These are phyloP conservation scores for Isaurus tuberculatus DNA, from an alignment of 92 coral and sea anemone genomes.

Conservation along the genomic window DNA sequence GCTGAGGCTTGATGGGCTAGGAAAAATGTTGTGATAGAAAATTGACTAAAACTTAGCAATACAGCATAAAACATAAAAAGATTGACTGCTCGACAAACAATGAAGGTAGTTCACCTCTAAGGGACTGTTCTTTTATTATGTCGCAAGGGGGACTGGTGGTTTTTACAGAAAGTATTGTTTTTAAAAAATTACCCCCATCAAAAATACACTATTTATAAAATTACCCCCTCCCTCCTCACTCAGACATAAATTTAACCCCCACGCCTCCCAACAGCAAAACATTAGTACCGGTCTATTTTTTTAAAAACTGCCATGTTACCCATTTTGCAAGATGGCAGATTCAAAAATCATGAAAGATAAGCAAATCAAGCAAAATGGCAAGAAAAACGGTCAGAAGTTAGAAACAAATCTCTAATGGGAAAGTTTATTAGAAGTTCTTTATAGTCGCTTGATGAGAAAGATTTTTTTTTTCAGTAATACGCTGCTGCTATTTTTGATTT, in stretches of 20 bases:
- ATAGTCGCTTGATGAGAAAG: neutral
- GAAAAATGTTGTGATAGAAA: too few relatives aligned
- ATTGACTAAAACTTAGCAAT: too few relatives aligned
- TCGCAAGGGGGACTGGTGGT: neutral
- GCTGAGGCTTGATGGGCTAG: too few relatives aligned
- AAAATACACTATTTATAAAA: too few relatives aligned
- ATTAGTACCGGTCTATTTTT: neutral
- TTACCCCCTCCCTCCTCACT: neutral
- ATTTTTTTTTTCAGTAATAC: slow-evolving; percentile 1
- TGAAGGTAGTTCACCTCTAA: too few relatives aligned
- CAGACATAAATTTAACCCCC: neutral
- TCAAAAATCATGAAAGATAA: slow-evolving; percentile 14
- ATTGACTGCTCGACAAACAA: too few relatives aligned
- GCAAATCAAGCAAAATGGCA: slow-evolving; percentile 6
- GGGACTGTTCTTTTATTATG: neutral
- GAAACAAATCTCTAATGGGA: neutral
- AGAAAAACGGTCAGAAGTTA: neutral
- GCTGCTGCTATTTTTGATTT: slow-evolving; percentile 17
- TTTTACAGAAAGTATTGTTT: neutral
- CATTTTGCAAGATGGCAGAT: neutral
- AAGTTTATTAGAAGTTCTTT: neutral
- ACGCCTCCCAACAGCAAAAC: neutral
- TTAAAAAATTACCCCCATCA: neutral
- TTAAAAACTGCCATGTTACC: neutral
- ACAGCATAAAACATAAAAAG: too few relatives aligned